Conservation (phyloP, 2,113 vertebrate genomes). For the human region DNA sequence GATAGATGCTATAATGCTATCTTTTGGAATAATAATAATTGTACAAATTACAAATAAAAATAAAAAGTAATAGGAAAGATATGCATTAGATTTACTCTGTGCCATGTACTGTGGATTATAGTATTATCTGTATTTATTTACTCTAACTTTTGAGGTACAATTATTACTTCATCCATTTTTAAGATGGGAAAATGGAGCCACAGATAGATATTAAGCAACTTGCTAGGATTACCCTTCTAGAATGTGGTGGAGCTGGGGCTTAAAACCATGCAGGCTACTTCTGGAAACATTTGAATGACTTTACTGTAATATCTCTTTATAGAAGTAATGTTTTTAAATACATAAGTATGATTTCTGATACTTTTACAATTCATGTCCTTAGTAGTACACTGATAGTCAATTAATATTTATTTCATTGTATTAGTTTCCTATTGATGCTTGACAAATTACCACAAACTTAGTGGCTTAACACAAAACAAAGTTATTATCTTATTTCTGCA, state of each 20-base stretch:
- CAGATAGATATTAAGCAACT: not conserved
- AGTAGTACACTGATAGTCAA: not conserved
- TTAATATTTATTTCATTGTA: not conserved
- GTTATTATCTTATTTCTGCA: not conserved
- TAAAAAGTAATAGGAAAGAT: not conserved
- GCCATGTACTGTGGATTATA: not conserved
- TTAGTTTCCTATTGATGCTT: not conserved
- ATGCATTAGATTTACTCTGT: not conserved
- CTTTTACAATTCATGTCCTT: not conserved
- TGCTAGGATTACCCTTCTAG: not conserved
- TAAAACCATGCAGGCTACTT: not conserved
- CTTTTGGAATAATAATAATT: not conserved
- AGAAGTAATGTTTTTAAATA: not conserved
- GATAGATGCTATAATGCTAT: not conserved
- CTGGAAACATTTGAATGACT: not conserved
- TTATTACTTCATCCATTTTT: not conserved
- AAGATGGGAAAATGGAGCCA: not conserved
- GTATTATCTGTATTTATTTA: not conserved
- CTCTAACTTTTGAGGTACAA: not conserved
- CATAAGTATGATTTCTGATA: not conserved
- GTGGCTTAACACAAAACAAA: not conserved
- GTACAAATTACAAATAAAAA: not conserved
- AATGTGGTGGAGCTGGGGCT: not conserved
- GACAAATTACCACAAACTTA: not conserved
- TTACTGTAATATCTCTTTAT: not conserved